Conservation (phyloP, 2,797 vertebrate genomes). For the Scleropages formosus region DNA sequence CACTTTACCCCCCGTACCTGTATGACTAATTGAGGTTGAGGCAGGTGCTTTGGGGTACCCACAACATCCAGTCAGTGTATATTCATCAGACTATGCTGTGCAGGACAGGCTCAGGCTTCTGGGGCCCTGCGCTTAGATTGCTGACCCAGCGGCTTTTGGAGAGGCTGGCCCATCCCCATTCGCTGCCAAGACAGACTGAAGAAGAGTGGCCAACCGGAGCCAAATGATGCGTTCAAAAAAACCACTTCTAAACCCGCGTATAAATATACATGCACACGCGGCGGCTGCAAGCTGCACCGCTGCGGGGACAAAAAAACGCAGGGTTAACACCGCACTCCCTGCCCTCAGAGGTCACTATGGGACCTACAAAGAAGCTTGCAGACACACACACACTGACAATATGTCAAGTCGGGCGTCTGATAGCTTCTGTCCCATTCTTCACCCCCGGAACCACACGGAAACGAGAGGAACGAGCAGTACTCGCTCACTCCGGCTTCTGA, state of each 20-base stretch:
- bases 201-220: slow-evolving; percentile 62
- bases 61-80: neutral
- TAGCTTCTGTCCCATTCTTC: neutral
- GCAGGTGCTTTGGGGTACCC: neutral
- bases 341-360: slow-evolving; percentile 33
- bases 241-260: slow-evolving; percentile 64
- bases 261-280: slow-evolving; percentile 63
- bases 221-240: slow-evolving; percentile 69
- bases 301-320: slow-evolving; percentile 42
- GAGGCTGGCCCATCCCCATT: slow-evolving; percentile 49
- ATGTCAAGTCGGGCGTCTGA: slow-evolving; percentile 17
- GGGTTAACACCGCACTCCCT: slow-evolving; percentile 50
- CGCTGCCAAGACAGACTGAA: slow-evolving; percentile 66
- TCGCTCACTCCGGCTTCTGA: slow-evolving; percentile 1
- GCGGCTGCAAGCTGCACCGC: slow-evolving; percentile 47
- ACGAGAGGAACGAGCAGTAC: slow-evolving; percentile 41
- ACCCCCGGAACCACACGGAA: slow-evolving; percentile 30
- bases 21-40: neutral
- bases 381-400: neutral
- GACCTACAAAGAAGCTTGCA: neutral
- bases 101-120: slow-evolving; percentile 52
- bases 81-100: too few relatives aligned
- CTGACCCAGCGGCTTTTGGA: slow-evolving; percentile 55
- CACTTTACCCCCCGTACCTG: slow-evolving; percentile 20
- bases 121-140: slow-evolving; percentile 56